A percentile compares a stretch with the other conserved stretches of the same genome.
Conservation (phyloP, 2,888 invertebrate species). For the Brachyopa scutellaris region DNA sequence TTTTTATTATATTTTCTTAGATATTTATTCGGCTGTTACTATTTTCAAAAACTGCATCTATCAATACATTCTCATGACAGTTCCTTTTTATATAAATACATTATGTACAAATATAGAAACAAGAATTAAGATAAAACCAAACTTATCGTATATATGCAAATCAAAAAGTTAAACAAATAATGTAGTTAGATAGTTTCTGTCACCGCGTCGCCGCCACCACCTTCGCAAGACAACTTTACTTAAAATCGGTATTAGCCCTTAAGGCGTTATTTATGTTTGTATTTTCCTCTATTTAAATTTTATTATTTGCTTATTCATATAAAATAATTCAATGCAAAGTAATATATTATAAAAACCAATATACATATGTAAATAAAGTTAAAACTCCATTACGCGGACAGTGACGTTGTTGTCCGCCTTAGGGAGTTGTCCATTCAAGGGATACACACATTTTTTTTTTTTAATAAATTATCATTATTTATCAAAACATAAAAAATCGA, state of each 20-base stretch:
- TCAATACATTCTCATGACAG: background rate
- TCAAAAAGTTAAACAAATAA: too few relatives aligned
- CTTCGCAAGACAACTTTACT: constrained; percentile 14
- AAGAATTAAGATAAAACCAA: background rate
- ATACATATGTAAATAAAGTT: too few relatives aligned
- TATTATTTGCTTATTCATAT: background rate
- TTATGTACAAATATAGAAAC: too few relatives aligned
- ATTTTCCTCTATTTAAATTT: background rate
- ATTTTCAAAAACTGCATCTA: background rate
- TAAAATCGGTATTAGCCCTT: background rate
- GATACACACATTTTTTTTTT: too few relatives aligned
- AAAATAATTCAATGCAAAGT: constrained; percentile 11
- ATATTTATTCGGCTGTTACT: background rate
- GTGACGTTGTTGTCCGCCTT: too few relatives aligned
- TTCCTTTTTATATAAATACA: too few relatives aligned
- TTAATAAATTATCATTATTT: too few relatives aligned
- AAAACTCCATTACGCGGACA: too few relatives aligned
- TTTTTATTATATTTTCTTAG: background rate
- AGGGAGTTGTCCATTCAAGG: too few relatives aligned
- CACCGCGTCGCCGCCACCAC: constrained; percentile 64
- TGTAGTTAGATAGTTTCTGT: too few relatives aligned
- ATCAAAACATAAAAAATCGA: too few relatives aligned
- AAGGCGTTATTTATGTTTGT: background rate
- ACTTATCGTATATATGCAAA: background rate
- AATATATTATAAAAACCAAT: background rate